Conservation (phyloP, 2,797 vertebrate species). For the Sebastes nivosus region DNA sequence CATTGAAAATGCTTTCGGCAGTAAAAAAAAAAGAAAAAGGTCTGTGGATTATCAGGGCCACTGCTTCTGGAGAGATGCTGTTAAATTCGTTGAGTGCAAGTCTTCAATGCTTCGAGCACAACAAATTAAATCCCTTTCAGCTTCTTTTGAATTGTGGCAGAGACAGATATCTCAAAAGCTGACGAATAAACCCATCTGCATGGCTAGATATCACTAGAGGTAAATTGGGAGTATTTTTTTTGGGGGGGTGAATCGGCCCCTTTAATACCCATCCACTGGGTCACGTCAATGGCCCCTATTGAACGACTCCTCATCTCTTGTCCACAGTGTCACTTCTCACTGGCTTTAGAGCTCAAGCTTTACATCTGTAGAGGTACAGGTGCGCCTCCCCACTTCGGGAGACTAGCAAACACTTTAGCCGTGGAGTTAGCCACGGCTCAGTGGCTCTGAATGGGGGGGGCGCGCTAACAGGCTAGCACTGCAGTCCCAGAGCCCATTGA, state of each 20-base stretch:
- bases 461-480: conserved; percentile 64
- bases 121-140: conserved; percentile 27
- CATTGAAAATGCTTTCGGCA: not conserved
- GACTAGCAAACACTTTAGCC: conserved; percentile 67
- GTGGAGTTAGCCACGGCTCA: conserved; percentile 75
- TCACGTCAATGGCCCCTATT: conserved; percentile 30
- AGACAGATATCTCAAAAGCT: conserved; percentile 32
- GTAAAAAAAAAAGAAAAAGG: not conserved
- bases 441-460: conserved; percentile 68
- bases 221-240: not conserved
- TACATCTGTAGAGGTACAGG: conserved; percentile 54
- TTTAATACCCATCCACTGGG: conserved; percentile 21
- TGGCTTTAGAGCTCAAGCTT: conserved; percentile 43
- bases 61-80: not conserved
- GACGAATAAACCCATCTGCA: conserved; percentile 9
- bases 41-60: conserved; percentile 1
- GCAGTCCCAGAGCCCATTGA: conserved; percentile 74
- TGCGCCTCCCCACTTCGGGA: conserved; percentile 50
- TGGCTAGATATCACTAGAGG: not conserved
- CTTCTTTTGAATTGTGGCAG: not conserved
- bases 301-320: not conserved
- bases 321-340: conserved; percentile 14
- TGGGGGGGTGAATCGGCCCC: not conserved
- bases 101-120: conserved; percentile 14
- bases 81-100: conserved; percentile 5